A percentile compares a stretch with the other conserved stretches of the same genome.
Conservation (phyloP, 1,140 invertebrate genomes). For the Daktulosphaira vitifoliae region DNA sequence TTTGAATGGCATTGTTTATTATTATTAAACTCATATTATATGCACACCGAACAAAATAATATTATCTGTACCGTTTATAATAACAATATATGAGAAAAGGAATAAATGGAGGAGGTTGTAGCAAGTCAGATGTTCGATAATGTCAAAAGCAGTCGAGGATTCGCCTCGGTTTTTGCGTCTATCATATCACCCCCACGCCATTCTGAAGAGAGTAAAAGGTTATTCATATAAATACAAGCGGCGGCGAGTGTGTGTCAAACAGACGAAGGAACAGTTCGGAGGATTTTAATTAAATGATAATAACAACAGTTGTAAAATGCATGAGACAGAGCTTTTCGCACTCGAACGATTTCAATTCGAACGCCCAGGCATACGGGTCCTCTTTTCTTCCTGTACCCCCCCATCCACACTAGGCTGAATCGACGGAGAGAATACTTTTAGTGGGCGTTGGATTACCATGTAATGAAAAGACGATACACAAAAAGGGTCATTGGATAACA, state of each 20-base stretch:
- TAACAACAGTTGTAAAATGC: conserved; percentile 33
- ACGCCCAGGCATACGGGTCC: conserved; percentile 12
- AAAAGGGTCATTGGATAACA: conserved; percentile 32
- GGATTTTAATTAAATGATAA: conserved; percentile 34
- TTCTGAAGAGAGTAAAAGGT: not conserved
- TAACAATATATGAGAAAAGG: too few species aligned
- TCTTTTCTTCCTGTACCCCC: not conserved
- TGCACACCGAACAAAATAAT: too few species aligned
- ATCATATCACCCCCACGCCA: not conserved
- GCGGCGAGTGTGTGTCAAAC: conserved; percentile 16
- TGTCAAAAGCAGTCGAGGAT: conserved; percentile 17
- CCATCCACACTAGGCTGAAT: too few species aligned
- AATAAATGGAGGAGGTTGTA: not conserved
- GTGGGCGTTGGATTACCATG: not conserved
- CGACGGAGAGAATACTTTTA: too few species aligned
- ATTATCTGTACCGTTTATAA: too few species aligned
- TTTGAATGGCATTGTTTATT: too few species aligned
- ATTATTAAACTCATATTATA: too few species aligned
- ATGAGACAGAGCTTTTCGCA: conserved; percentile 33
- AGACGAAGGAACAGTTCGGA: conserved; percentile 29
- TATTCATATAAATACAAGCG: not conserved
- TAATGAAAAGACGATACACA: conserved; percentile 29
- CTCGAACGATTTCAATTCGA: conserved; percentile 32
- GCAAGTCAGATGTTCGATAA: conserved; percentile 18
- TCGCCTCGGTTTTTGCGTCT: conserved; percentile 13